Base-by-base conservation (phyloP, 2,888 invertebrate species). In the Nephrotoma flavescens region DNA sequence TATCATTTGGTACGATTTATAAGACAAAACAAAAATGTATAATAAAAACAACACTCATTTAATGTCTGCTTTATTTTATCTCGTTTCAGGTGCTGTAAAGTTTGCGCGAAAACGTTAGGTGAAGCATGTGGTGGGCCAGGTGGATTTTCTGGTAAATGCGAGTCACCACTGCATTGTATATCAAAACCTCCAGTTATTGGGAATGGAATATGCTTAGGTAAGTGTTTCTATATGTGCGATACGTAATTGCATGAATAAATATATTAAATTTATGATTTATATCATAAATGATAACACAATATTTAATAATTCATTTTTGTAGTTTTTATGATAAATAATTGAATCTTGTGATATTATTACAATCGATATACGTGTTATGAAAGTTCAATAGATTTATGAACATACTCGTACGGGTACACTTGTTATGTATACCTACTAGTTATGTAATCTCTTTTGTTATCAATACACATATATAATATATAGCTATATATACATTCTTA, bases 121-220 rank as follows among this genome's bases (percentile, higher is more conserved):
- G 97, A 97, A 91, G 95, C 96, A 87, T 98, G 97, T 91, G 97
- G 97, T 42, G 95, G 95, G 84, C 93, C 94, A 87, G 93, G 94
- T 88, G 97, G 96, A 85, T 97, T 96, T 92, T 96, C 96, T 91
- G 97, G 97, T 87, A 95, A 96, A 87, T 97, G 97, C 92, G 97
- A 96, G 89, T 95, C 95, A 52, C 96, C 97, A 86, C 93, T 97
- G 88, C 93, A 93, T 89, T 94, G 94, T 90, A 92, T 92, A 87
- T 89, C 91, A 87, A 91, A 90, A 88, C 89, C 91, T 88, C 91
- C 92, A 88, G 91, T 91, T 87, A 90, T 89, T 88, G 91, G 91
- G 87, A 87, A 91, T 88, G 92, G 92, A 87, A 90, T 91, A 86
- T 92, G 91, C 89, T 91, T 90, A 90, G 91, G 92, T 92, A 45